phyloP scores from a whole-genome alignment of 2,797 vertebrate species.

The Silurus aristotelis region DNA sequence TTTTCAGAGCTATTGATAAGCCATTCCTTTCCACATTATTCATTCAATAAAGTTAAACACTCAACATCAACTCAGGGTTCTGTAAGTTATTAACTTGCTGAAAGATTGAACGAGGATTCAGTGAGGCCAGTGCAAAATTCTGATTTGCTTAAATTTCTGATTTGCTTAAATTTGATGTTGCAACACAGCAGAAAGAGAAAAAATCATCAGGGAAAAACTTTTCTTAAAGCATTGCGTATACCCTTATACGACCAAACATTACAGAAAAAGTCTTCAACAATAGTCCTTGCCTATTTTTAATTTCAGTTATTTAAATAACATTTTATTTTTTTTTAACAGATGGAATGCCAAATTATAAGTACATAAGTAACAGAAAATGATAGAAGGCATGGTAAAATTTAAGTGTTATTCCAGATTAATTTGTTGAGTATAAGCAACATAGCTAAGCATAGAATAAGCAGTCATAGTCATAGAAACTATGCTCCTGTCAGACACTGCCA shows the following conservation, averaged over 20 bases:
- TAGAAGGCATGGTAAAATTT: no score
- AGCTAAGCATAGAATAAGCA: background rate
- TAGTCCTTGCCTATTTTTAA: background rate
- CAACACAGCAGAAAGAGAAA: background rate
- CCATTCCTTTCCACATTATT: no score
- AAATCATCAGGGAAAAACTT: background rate
- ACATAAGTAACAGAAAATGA: background rate
- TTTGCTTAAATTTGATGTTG: background rate
- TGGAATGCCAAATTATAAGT: background rate
- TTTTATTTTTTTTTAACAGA: background rate
- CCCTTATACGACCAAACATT: no score
- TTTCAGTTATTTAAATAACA: background rate
- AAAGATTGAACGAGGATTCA: no score
- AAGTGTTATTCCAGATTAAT: background rate
- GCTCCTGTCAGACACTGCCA: no score
- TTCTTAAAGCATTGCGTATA: no score
- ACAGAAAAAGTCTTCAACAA: background rate
- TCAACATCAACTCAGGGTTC: no score
- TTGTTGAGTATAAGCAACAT: background rate
- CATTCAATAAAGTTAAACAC: no score
- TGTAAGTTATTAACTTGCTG: no score
- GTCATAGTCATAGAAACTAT: background rate
- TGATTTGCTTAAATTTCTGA: background rate
- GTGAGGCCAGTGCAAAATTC: background rate
- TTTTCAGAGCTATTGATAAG: no score